Evolutionary conservation across 53 echinoderm and acorn worm species (phyloP).

Genomic region (Mesocentrotus franciscanus): DNA sequence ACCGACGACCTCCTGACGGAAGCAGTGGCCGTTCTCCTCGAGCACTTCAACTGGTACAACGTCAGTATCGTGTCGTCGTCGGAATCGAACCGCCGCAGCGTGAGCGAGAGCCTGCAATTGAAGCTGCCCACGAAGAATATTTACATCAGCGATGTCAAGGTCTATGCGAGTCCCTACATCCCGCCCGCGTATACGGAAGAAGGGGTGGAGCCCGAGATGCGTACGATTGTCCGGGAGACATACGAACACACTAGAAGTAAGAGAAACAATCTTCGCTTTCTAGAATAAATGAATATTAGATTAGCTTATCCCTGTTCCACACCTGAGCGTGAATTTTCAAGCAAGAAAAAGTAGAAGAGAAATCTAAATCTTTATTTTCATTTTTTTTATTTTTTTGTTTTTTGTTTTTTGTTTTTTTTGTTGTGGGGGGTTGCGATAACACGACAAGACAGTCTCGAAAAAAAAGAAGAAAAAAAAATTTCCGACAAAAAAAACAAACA

Average conservation of each 20-base stretch:
- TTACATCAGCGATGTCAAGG: conserved; percentile 53
- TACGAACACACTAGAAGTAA: conserved; percentile 84
- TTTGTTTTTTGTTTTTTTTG: too few relatives aligned
- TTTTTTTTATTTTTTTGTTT: background rate
- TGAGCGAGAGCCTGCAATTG: conserved; percentile 39
- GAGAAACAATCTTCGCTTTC: conserved; percentile 20
- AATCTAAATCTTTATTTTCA: too few relatives aligned
- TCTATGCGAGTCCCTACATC: conserved; percentile 70
- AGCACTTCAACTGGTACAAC: conserved; percentile 84
- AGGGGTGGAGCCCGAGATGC: conserved; percentile 16
- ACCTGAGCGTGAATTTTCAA: background rate
- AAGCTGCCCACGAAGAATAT: conserved; percentile 55
- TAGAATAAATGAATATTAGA: background rate
- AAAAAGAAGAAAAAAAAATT: background rate
- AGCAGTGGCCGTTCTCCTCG: conserved; percentile 78
- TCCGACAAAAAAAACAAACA: background rate
- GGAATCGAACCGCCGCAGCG: background rate
- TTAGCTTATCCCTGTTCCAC: background rate
- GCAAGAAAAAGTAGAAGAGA: background rate
- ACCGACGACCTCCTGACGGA: conserved; percentile 79
- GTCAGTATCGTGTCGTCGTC: conserved; percentile 77
- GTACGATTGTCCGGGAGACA: conserved; percentile 72
- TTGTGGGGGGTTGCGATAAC: too few relatives aligned
- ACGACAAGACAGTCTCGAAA: background rate
- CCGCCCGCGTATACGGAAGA: background rate